These are phyloP conservation scores for Ctenochaetus hawaiiensis DNA, from an alignment of 2,797 vertebrate species.

Conservation along the genomic window DNA sequence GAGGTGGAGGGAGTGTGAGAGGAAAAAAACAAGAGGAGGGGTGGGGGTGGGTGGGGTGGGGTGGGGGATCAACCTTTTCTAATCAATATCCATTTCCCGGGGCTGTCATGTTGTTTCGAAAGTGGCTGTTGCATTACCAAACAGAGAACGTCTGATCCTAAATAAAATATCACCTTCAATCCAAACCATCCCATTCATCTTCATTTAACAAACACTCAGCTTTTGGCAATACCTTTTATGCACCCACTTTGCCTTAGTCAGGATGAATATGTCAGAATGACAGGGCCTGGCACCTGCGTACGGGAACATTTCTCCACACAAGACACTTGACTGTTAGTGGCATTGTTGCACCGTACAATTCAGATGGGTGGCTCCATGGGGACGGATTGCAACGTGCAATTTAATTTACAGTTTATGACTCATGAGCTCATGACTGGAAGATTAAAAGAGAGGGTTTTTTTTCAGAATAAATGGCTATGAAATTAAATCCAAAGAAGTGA, in stretches of 20 bases:
- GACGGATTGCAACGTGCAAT: slow-evolving; percentile 35
- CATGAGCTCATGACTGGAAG: slow-evolving; percentile 12
- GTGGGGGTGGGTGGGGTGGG: slow-evolving; percentile 30
- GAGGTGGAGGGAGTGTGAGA: slow-evolving; percentile 29
- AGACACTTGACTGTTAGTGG: slow-evolving; percentile 31
- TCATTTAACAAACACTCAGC: slow-evolving; percentile 82
- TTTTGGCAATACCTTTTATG: slow-evolving; percentile 81
- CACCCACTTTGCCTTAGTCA: slow-evolving; percentile 49
- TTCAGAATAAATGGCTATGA: slow-evolving; percentile 13
- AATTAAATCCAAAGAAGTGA: slow-evolving; percentile 35
- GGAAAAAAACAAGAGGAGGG: slow-evolving; percentile 15
- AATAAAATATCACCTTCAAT: slow-evolving; percentile 89
- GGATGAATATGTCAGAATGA: slow-evolving; percentile 76
- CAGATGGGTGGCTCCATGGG: slow-evolving; percentile 23
- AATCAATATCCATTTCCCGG: slow-evolving; percentile 89
- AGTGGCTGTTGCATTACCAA: slow-evolving; percentile 84
- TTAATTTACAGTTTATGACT: slow-evolving; percentile 56
- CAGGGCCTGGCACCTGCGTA: slow-evolving; percentile 64
- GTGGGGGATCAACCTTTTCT: slow-evolving; percentile 78
- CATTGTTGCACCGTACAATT: slow-evolving; percentile 39
- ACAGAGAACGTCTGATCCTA: slow-evolving; percentile 84
- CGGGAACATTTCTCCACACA: slow-evolving; percentile 41
- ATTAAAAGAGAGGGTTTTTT: slow-evolving; percentile 24
- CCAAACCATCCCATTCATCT: slow-evolving; percentile 84
- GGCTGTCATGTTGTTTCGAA: slow-evolving; percentile 84